Conservation (phyloP, 2,113 vertebrate species). For the Cricetomys ansorgei region DNA sequence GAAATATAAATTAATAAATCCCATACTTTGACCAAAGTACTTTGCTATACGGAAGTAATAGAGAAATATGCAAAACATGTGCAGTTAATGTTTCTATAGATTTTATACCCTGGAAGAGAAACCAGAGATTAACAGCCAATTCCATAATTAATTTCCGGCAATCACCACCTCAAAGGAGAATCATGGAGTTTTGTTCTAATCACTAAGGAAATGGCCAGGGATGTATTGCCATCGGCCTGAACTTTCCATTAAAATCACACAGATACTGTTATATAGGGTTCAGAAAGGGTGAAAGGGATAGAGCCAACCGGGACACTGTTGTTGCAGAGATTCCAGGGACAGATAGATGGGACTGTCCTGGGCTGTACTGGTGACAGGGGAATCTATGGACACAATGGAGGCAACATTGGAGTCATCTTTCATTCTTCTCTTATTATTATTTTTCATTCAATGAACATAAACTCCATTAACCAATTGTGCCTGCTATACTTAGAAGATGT, state of each 20-base stretch:
- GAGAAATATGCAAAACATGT: not conserved
- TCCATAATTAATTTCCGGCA: constrained; percentile 2
- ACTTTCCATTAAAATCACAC: not conserved
- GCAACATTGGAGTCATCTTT: not conserved
- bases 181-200: not conserved
- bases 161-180: constrained; percentile 26
- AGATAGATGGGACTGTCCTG: not conserved
- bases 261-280: not conserved
- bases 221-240: not conserved
- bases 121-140: not conserved
- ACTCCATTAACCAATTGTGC: not conserved
- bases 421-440: not conserved
- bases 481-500: not conserved
- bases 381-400: not conserved
- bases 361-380: not conserved
- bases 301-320: not conserved
- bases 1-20: constrained; percentile 44
- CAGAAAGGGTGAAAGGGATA: not conserved
- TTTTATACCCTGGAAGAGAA: not conserved
- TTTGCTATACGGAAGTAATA: not conserved
- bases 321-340: not conserved
- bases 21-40: constrained; percentile 13
- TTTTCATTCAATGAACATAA: not conserved
- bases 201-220: not conserved
- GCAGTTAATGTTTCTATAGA: not conserved